Base-by-base conservation (phyloP, 2,888 invertebrate genomes). In the Temnothorax unifasciatus region DNA sequence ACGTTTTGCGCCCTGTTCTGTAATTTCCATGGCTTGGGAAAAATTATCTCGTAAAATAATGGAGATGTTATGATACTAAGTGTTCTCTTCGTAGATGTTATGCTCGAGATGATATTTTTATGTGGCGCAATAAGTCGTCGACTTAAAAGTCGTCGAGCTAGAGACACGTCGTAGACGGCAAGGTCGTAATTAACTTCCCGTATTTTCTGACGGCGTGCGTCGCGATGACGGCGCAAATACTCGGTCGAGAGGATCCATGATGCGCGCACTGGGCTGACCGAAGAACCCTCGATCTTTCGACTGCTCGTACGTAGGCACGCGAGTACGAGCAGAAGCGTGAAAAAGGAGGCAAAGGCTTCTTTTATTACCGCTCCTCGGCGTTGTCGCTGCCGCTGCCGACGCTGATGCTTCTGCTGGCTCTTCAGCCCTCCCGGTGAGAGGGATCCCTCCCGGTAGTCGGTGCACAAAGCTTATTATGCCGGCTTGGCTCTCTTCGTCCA, bases 391-490 rank as follows among this genome's bases (percentile, higher is more conserved):
- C 50, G 86, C 89, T 85, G 86, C 85, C 85, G 87, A 86, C 87
- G 89, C 89, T 83, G 86, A 76, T 86, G 75, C 77, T 73, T 63
- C 88, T 91, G 89, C 87, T 86, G 54, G 73, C 88, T 85, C 90
- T 90, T 88, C 83, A 89, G 77, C 81, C 73, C 81, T 84, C 83
- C 85, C 69, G 54, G 86, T 86, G 91, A 89, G 88, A 87, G 87
- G 86, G 90, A 87, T 92, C 91, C 90, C 90, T 73, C 85, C 82
- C 87, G 87, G 87, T 88, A 90, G 88, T 89, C 90, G 89, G 81
- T 88, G 90, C 92, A 93, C 92, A 93, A 93, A 93, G 93, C 92
- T 93, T 93, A 93, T 93, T 93, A 93, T 92, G 90, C 91, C 91
- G 89, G 90, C 88, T 90, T 90, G 90, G 89, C 89, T 89, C 91